Evolutionary conservation across 2,888 invertebrate species (phyloP), one percentile per base, ranked within the genome.

Genomic region (Papilio elwesi): DNA sequence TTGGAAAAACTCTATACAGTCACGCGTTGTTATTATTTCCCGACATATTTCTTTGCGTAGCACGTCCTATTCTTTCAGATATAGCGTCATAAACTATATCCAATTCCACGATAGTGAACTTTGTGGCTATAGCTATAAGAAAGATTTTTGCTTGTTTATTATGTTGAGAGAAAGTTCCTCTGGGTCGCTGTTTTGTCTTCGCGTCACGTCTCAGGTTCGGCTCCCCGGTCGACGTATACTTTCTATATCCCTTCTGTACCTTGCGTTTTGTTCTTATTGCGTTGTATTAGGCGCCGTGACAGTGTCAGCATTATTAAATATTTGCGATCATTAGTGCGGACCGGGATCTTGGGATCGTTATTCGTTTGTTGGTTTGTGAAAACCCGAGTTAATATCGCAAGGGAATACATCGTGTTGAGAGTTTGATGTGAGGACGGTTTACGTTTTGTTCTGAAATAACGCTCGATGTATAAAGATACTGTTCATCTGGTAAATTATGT

Each of bases 241-340:
- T 79, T 82, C 85, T 87, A 86, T 87, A 88, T 87, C 84, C 82
- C 83, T 75, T 79, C 85, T 89, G 88, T 90, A 89, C 87, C 88
- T 87, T 87, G 82, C 83, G 85, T 87, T 87, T 87, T 86, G 88
- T 88, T 84, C 89, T 89, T 91, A 90, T 90, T 88, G 87, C 85
- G 77, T 77, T 82, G 86, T 85, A 85, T 88, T 89, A 85, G 87
- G 85, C 86, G 72, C 74, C 74, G 77, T 75, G 87, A 87, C 86
- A 86, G 81, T 78, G 82, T 80, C 76, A 75, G 80, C 82, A 80
- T 86, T 89, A 89, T 89, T 89, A 88, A 87, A 89, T 85, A 84
- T 76, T 67, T 78, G 76, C 78, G 80, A 81, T 83, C 82, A 82
- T 84, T 84, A 82, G 82, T 83, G 81, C 62, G 77, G 74, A 75